These are phyloP conservation scores for Pontoporia blainvillei DNA, from an alignment of 2,113 vertebrate species.

Conservation along the genomic window DNA sequence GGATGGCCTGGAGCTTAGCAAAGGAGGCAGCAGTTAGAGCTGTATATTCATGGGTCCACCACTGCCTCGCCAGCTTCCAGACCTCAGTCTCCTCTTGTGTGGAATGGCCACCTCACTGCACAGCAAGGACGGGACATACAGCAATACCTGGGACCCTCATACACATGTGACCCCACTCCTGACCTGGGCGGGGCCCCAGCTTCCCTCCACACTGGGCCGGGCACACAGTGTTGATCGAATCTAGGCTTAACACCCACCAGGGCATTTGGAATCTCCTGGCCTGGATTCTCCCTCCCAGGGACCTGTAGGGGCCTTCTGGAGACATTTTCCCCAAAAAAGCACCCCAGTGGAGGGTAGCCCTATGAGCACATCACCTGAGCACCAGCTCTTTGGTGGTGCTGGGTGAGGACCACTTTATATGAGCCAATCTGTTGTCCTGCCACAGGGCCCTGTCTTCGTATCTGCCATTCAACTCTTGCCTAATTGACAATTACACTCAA, in stretches of 20 bases:
- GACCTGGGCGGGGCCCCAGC: neutral
- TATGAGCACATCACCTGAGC: neutral
- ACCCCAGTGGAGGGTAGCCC: neutral
- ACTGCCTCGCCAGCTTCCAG: neutral
- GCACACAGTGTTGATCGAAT: neutral
- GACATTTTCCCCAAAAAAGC: neutral
- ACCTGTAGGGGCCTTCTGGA: neutral
- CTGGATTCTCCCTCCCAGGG: neutral
- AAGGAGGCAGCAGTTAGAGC: neutral
- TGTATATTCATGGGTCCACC: accelerated
- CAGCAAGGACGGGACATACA: neutral
- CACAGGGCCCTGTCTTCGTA: neutral
- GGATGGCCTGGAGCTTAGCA: neutral
- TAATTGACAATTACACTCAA: neutral
- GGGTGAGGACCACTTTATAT: neutral
- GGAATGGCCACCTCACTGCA: neutral
- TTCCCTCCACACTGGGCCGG: neutral
- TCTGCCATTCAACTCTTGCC: neutral
- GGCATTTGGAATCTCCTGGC: neutral
- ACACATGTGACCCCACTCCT: accelerated
- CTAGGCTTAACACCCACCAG: neutral
- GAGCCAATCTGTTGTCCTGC: neutral
- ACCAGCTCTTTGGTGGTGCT: neutral
- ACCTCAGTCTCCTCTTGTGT: neutral
- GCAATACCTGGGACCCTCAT: neutral